Conservation (phyloP, 2,113 vertebrate genomes). For the Ciconia maguari region DNA sequence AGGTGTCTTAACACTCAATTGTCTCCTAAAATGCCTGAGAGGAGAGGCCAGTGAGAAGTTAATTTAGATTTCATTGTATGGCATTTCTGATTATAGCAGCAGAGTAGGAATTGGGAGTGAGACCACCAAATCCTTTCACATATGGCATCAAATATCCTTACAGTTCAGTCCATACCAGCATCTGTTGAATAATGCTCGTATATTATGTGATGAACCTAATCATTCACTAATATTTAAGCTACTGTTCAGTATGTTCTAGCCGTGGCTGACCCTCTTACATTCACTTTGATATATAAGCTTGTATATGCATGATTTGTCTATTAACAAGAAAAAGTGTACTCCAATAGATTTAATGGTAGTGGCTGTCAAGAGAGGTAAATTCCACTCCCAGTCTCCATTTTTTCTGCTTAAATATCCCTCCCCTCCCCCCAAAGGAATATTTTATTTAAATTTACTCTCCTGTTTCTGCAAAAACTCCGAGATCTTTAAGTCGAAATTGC, state of each 20-base stretch:
- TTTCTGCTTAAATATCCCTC: background rate
- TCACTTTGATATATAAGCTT: background rate
- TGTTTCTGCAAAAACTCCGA: background rate
- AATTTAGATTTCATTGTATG: background rate
- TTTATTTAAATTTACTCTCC: background rate
- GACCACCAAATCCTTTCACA: background rate
- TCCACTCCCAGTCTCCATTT: background rate
- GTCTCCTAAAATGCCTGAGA: background rate
- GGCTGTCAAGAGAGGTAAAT: background rate
- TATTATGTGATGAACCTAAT: background rate
- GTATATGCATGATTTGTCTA: background rate
- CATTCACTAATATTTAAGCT: background rate
- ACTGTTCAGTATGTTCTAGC: background rate
- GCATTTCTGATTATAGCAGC: background rate
- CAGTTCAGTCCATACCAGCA: background rate
- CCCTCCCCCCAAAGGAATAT: no score
- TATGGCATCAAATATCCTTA: background rate
- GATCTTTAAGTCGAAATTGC: background rate
- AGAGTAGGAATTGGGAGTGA: background rate
- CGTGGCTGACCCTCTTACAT: background rate
- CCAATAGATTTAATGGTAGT: background rate
- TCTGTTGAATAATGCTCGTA: background rate
- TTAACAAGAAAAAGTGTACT: background rate
- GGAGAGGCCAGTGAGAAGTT: background rate
- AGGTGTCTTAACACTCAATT: background rate